Base-by-base conservation (phyloP, 2,113 vertebrate species). In the Peromyscus polionotus region DNA sequence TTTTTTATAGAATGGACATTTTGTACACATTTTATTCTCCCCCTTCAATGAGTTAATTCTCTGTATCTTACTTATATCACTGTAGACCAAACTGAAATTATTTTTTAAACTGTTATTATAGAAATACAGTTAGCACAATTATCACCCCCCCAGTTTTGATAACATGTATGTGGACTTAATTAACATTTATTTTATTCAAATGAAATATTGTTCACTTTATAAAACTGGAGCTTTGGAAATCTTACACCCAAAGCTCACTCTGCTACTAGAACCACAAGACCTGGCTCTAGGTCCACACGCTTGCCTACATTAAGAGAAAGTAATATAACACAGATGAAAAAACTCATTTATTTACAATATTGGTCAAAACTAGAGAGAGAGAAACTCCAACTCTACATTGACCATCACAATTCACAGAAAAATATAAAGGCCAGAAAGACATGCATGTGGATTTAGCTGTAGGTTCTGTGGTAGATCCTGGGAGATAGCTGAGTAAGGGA, bases 71-170 rank as follows among this genome's bases (percentile, higher is more conserved):
- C 17, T 87, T 17, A 88, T 20, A 59, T 42, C 22, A 36, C 20
- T 5, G 76, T 85, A 89, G 24, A 91, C 45, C 2, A 90, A n/a
- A 89, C 39, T 80, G 84, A 85, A 73, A 91, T 93, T 96, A 90
- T 73, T 92, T 95, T 91, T 45, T 75, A 95, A 67, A 77, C 7
- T 81, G 3, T 7, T 7, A 65, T 65, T 81, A 91, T 59, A 91
- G 68, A 94, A 91, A 61, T 72, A 81, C 3, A 81, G 45, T 24
- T 85, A 94, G 16, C 39, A 63, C 51, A 87, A 79, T 20, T 75
- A 33, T 75, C 42, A 42, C 42, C n/a, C 45, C 8, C 39, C 81
- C 73, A 65, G 20, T 70, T 70, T 67, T 80, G 2, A 90, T 11
- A 95, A 14, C 91, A 87, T 70, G 3, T 90, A 42, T 95, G 16